Base-by-base conservation (phyloP, 1,140 invertebrate genomes). In the Micrasema minimum region DNA sequence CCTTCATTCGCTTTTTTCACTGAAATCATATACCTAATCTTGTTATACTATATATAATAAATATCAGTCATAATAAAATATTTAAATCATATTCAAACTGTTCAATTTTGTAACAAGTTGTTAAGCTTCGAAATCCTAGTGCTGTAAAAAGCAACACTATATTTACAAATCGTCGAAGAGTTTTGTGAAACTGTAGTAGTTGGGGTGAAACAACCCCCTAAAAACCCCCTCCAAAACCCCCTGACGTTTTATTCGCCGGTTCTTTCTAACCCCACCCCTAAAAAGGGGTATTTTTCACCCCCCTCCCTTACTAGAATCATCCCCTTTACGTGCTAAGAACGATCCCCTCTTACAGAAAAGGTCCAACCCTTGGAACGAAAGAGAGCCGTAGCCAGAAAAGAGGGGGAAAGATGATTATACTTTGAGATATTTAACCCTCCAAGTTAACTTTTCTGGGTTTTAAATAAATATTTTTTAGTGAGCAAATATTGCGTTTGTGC, bases 261-360 rank as follows among this genome's bases (percentile, higher is more conserved):
- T 64, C 59, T 64, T 64, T 64, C 59, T 64, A 64, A 64, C 59
- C 59, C 59, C 59, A 64, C 59, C 59, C 59, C 45, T 23, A 26
- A 26, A 45, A 37, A 41, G 59, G 59, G 59, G 38, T 26, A 46
- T 26, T 64, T 43, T 43, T 23, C 3, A 41, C 9, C 38, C 55
- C 57, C 23, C 57, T 43, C 2, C 26, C 12, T 14, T 31, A 6
- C 10, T 1, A 46, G 46, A 46, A 38, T 64, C 18, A 6, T n/a
- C 59, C 59, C 22, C 11, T 46, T 46, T 46, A 14, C 59, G 59
- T 64, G 43, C 43, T 45, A 64, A 64, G 59, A 64, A 59, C 59
- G 14, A 45, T 23, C 43, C 59, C 10, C 59, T 23, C 23, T 41
- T 16, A 23, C 45, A 64, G 59, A 31, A 46, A 48, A 64, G 41